Evolutionary conservation across 1,140 invertebrate genomes (phyloP), one percentile per base, ranked within the genome.

Genomic region (Drosophila littoralis): DNA sequence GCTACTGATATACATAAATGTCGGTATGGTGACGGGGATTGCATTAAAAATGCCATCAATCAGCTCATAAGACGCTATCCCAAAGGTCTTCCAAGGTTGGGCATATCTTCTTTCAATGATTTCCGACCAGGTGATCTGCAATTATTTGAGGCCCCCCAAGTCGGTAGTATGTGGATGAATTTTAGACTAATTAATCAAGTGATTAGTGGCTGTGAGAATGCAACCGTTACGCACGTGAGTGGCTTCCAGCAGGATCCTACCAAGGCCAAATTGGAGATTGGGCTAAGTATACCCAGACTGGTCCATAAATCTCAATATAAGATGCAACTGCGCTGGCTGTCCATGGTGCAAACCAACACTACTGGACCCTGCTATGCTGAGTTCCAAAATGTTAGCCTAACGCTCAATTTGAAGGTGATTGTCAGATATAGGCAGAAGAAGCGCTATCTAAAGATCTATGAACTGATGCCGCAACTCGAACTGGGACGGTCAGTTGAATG

Each of bases 31-130:
- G 43, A 64, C 33, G 28, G 9, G 6, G n/a, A 48, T 22, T 65
- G 60, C 28, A 64, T 58, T 9, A 48, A 51, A n/a, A 45, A 55
- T 12, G 42, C 43, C 22, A 71, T 72, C 6, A 72, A 72, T 58
- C 9, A 59, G 8, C 9, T 64, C 1, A 72, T 51, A 35, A 6
- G 10, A 33, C 15, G 12, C 9, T 54, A 54, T 61, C 58, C 58
- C 1, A 63, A 70, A 6, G 58, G 58, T 9, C 22, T 70, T 8
- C 40, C 50, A 1, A 10, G 48, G n/a, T 6, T 66, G n/a, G 33
- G 42, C 10, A 33, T 55, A 7, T 8, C 6, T 1, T n/a, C 63
- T 6, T 61, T 70, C 9, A 13, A 57, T 38, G 59, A 54, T 1
- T 57, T 71, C n/a, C 51, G 59, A n/a, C 43, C 59, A 9, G 12